Conservation (phyloP, 2,113 vertebrate species). For the Chroicocephalus ridibundus region DNA sequence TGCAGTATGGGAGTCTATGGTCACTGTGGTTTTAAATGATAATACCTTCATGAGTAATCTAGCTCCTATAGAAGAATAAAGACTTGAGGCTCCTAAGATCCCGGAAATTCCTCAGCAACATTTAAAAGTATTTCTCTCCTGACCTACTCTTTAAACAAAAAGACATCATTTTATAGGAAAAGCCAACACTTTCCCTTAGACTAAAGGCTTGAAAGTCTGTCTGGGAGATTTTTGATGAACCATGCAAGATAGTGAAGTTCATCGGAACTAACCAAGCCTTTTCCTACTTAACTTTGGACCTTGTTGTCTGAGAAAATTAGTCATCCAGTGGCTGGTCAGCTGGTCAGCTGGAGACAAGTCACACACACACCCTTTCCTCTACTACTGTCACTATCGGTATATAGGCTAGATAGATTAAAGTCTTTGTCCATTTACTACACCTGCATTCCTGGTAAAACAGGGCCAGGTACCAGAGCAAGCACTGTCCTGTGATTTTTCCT, state of each 20-base stretch:
- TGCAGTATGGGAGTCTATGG: neutral
- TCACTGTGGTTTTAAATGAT: neutral
- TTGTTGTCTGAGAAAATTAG: neutral
- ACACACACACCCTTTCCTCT: neutral
- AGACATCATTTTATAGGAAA: neutral
- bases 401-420: neutral
- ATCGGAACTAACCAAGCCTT: neutral
- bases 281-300: neutral
- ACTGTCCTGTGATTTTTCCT: neutral
- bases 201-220: neutral
- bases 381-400: neutral
- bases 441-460: neutral
- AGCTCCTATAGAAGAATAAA: neutral
- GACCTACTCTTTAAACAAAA: neutral
- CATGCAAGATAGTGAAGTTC: neutral
- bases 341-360: neutral
- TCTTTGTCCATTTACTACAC: neutral
- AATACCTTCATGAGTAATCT: neutral
- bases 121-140: neutral
- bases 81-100: neutral
- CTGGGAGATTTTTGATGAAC: neutral
- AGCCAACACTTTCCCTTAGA: neutral
- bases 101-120: neutral
- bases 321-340: neutral
- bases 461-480: neutral